These are phyloP conservation scores for Phengaris alcon DNA, from an alignment of 2,888 invertebrate species.

Conservation along the genomic window DNA sequence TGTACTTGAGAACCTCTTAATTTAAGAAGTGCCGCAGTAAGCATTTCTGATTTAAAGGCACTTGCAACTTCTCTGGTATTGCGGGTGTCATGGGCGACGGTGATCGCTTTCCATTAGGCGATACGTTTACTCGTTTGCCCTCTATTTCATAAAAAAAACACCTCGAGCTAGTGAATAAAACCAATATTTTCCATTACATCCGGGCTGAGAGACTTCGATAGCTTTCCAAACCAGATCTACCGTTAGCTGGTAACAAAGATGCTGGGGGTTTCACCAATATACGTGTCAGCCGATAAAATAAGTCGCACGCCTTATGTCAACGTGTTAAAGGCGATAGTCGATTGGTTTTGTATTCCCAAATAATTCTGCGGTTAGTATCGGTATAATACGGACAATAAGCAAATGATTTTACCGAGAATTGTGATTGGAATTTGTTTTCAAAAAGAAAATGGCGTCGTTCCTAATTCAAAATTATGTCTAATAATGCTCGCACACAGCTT, in stretches of 20 bases:
- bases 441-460: conserved; percentile 35
- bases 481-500: background rate
- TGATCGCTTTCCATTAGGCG: too few species aligned
- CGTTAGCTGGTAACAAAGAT: conserved; percentile 65
- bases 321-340: conserved; percentile 34
- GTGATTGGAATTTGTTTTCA: conserved; percentile 37
- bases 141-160: too few species aligned
- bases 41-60: too few species aligned
- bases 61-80: too few species aligned
- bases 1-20: too few species aligned
- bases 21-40: too few species aligned
- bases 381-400: conserved; percentile 42
- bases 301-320: conserved; percentile 33
- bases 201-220: conserved; percentile 31
- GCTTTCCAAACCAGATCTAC: conserved; percentile 61
- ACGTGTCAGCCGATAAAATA: background rate
- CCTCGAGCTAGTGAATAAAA: background rate
- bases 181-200: conserved; percentile 1
- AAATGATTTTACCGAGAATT: conserved; percentile 41
- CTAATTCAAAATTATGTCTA: background rate
- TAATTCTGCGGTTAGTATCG: conserved; percentile 34
- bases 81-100: too few species aligned
- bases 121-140: too few species aligned
- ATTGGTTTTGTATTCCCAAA: background rate
- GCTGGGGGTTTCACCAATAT: conserved; percentile 46